These are phyloP conservation scores for Hippopotamus amphibius DNA, from an alignment of 2,113 vertebrate genomes.

Conservation along the genomic window DNA sequence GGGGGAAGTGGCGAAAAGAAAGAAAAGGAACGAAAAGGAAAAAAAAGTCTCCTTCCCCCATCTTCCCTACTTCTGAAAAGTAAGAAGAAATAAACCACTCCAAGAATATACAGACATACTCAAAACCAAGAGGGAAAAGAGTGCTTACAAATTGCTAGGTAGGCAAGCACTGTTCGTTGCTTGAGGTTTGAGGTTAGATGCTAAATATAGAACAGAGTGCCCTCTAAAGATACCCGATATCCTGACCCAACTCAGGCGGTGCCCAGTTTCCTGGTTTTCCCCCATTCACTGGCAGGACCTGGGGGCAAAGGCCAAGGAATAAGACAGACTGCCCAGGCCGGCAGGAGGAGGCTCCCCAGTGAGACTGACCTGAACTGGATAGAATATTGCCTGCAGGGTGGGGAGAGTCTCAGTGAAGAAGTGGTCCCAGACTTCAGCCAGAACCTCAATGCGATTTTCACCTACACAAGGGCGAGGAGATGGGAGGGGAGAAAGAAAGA, in stretches of 20 bases:
- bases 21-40: not conserved
- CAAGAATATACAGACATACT: not conserved
- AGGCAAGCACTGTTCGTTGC: not conserved
- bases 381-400: conserved; percentile 97
- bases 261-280: not conserved
- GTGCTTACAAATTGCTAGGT: not conserved
- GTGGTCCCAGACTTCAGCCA: conserved; percentile 93
- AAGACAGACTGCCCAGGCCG: not conserved
- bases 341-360: not conserved
- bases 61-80: conserved; percentile 26
- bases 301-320: not conserved
- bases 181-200: not conserved
- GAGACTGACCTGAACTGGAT: conserved; percentile 94
- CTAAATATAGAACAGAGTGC: conserved; percentile 11
- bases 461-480: conserved; percentile 83
- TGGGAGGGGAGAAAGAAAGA: conserved; percentile 59
- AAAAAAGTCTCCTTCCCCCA: not conserved
- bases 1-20: not conserved
- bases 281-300: not conserved
- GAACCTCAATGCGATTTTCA: conserved; percentile 90
- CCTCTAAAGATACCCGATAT: not conserved
- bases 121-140: not conserved
- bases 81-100: conserved; percentile 2
- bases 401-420: conserved; percentile 97
- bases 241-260: not conserved